Base-by-base conservation (phyloP, 1,140 invertebrate genomes). In the Nilaparvata lugens region DNA sequence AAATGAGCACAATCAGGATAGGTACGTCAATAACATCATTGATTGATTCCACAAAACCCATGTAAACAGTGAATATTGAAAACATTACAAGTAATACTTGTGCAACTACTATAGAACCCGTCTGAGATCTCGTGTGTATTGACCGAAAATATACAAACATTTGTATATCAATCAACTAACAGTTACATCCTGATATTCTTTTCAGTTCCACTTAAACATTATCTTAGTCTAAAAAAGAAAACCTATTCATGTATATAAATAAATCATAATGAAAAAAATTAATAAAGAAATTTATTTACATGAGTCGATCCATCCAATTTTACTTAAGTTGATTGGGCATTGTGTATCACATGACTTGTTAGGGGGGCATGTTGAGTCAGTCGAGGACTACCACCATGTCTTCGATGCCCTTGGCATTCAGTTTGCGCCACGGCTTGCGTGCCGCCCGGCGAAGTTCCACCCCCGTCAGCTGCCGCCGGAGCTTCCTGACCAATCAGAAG, bases 401-500 rank as follows among this genome's bases (percentile, higher is more conserved):
- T 23, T 68, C 65, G 58, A 73, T 69, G 42, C 72, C 69, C 58
- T 78, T 76, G 6, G 72, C 68, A 61, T 77, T 76, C 68, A 87
- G 74, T 71, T 82, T 80, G 68, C 88, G 82, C 90, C 92, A 95
- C 5, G 93, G 94, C 69, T 94, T 93, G 52, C 94, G 84, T 21
- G 93, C 93, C 35, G 91, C 87, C 69, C 92, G 81, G 69, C 92
- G 81, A 68, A 96, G 77, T 72, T 96, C 93, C 60, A 84, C 76
- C 60, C 83, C 82, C 55, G 88, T 84, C 65, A 95, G 76, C 69
- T 84, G 84, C 74, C 88, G 86, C 68, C 94, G 81, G 64, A 89
- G 76, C 81, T 88, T 88, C 77, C 93, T 95, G 74, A 38, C 73
- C 19, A 70, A 59, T 62, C 18, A 63, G n/a, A n/a, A 35, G 13